phyloP scores from a whole-genome alignment of 2,113 vertebrate genomes.

The Nerophis lumbriciformis region DNA sequence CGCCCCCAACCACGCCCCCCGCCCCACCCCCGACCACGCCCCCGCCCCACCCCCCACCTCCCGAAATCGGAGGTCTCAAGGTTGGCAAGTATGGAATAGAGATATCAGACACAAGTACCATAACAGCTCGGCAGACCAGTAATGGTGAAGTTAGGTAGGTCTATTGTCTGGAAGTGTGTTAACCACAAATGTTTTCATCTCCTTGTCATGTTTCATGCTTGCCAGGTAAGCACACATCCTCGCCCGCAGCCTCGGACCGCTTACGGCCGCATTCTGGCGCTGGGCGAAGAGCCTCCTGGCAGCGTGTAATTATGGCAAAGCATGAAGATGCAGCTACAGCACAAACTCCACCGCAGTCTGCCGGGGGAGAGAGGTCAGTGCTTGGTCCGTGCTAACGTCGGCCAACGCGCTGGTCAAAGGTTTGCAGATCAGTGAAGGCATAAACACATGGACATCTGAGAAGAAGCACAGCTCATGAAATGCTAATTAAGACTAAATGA shows the following conservation, averaged over 20 bases:
- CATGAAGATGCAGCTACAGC: conserved; percentile 62
- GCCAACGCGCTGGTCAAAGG: conserved; percentile 22
- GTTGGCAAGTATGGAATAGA: too few relatives aligned
- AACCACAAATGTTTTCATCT: background rate
- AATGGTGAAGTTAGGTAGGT: too few relatives aligned
- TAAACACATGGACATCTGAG: conserved; percentile 9
- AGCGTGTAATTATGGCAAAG: conserved; percentile 64
- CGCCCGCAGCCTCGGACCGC: conserved; percentile 30
- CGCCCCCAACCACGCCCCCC: too few relatives aligned
- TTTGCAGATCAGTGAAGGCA: conserved; percentile 15
- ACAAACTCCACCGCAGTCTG: conserved; percentile 61
- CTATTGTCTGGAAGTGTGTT: background rate
- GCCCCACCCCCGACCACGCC: too few relatives aligned
- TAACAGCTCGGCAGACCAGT: too few relatives aligned
- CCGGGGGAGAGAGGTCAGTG: conserved; percentile 43
- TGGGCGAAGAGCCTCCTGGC: conserved; percentile 45
- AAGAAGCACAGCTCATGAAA: conserved; percentile 4
- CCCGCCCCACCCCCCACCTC: too few relatives aligned
- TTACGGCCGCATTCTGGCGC: conserved; percentile 47
- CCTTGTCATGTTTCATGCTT: background rate
- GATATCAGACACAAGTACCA: too few relatives aligned
- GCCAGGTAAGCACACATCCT: conserved; percentile 53
- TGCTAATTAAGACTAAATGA: conserved; percentile 24
- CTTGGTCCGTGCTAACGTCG: conserved; percentile 32
- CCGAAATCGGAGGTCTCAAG: too few relatives aligned